phyloP scores from a whole-genome alignment of 2,888 invertebrate species.

The Idaea dimidiata region DNA sequence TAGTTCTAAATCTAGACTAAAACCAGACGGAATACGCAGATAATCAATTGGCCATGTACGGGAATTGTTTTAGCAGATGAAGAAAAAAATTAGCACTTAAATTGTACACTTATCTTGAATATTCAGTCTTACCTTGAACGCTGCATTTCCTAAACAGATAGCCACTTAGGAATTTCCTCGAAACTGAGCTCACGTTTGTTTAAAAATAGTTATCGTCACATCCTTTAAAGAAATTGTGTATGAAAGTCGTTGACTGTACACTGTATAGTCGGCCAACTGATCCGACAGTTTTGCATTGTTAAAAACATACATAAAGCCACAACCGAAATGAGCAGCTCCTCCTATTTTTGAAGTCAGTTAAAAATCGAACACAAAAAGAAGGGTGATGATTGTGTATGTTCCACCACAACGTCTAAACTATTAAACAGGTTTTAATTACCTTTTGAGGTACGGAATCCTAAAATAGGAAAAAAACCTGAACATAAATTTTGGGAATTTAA shows the following conservation, averaged over 20 bases:
- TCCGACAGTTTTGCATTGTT: not conserved
- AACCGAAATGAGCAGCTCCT: no score
- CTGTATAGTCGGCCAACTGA: not conserved
- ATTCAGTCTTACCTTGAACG: not conserved
- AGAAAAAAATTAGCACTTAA: not conserved
- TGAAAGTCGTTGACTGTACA: not conserved
- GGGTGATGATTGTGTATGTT: no score
- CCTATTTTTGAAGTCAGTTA: no score
- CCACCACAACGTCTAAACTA: no score
- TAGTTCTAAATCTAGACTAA: not conserved
- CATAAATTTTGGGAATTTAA: no score
- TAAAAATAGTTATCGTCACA: not conserved
- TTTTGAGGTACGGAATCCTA: no score
- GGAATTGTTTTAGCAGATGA: not conserved
- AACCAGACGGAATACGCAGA: not conserved
- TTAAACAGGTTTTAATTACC: no score
- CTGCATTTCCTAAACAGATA: not conserved
- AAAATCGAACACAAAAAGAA: no score
- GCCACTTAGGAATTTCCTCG: not conserved
- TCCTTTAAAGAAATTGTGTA: not conserved
- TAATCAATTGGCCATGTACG: not conserved
- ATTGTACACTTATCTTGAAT: not conserved
- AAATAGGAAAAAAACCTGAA: no score
- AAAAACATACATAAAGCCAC: no score
- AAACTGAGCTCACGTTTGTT: not conserved